Evolutionary conservation across 1,140 invertebrate genomes (phyloP).

Genomic region (Drosophila ambigua): DNA sequence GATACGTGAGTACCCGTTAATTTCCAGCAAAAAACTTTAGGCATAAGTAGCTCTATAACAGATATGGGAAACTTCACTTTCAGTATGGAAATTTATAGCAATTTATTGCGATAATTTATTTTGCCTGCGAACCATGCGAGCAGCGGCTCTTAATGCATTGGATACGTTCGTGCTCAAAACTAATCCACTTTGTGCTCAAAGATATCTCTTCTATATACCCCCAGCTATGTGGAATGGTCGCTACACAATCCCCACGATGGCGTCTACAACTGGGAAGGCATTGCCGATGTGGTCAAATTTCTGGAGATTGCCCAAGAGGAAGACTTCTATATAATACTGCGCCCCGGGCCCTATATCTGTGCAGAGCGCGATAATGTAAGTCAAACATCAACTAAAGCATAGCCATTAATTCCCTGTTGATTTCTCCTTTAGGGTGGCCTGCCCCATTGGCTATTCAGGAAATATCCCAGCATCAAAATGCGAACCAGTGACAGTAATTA

Average conservation of each 20-base stretch:
- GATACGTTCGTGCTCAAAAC: conserved; percentile 88
- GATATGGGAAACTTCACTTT: too few relatives aligned
- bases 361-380: conserved; percentile 89
- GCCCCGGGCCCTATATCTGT: conserved; percentile 97
- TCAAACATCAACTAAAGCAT: not conserved
- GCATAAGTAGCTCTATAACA: too few relatives aligned
- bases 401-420: not conserved
- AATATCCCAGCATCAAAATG: conserved; percentile 88
- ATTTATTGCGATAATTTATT: not conserved
- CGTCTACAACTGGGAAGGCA: conserved; percentile 89
- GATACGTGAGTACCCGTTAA: conserved; percentile 88
- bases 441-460: conserved; percentile 91
- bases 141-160: conserved; percentile 94
- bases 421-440: conserved; percentile 88
- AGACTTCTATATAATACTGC: conserved; percentile 92
- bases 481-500: conserved; percentile 87
- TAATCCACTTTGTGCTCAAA: too few relatives aligned
- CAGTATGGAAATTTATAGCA: not conserved
- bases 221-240: conserved; percentile 96
- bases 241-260: conserved; percentile 92
- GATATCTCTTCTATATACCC: not conserved
- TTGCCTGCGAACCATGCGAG: conserved; percentile 87
- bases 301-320: conserved; percentile 91
- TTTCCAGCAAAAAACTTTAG: too few relatives aligned
- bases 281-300: conserved; percentile 91